Evolutionary conservation across 2,797 vertebrate genomes (phyloP).

Genomic region (Coracias cyanogaster): DNA sequence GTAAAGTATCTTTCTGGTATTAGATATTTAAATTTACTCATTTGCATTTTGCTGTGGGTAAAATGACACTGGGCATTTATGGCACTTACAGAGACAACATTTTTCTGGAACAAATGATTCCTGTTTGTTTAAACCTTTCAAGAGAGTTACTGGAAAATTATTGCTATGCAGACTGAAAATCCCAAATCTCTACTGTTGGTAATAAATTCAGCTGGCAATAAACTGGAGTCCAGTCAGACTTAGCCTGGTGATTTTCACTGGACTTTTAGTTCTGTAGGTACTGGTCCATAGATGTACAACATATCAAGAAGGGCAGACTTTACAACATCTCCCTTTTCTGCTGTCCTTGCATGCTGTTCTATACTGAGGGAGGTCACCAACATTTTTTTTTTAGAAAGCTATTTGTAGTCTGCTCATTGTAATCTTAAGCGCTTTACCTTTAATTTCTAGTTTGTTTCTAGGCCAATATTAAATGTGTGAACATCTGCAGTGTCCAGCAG

Average conservation of each 20-base stretch:
- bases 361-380: background rate
- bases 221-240: background rate
- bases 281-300: background rate
- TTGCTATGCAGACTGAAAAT: background rate
- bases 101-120: background rate
- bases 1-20: conserved; percentile 6
- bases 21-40: conserved; percentile 24
- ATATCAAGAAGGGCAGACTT: background rate
- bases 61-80: background rate
- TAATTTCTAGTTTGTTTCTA: background rate
- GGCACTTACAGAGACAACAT: background rate
- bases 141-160: background rate
- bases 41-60: background rate
- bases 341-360: background rate
- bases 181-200: background rate
- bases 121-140: background rate
- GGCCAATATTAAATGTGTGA: background rate
- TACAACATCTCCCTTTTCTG: background rate
- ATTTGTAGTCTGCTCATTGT: background rate
- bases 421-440: background rate
- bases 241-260: background rate
- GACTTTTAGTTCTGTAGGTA: background rate
- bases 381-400: background rate
- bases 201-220: background rate
- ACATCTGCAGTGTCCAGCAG: background rate